phyloP scores from a whole-genome alignment of 2,888 invertebrate genomes.

The Oxytorus armatus region DNA sequence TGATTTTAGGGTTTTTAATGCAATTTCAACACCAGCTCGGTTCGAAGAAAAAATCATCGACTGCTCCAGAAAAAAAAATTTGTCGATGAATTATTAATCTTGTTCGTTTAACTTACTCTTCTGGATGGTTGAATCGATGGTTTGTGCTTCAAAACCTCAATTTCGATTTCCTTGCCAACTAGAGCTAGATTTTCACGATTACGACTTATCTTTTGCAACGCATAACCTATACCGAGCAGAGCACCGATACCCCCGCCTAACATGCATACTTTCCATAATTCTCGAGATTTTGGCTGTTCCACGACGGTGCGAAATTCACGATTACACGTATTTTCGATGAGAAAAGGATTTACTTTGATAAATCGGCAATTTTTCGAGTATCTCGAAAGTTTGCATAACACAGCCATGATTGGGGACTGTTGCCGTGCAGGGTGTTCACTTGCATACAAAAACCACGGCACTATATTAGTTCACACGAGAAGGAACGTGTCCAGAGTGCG shows the following conservation, averaged over 20 bases:
- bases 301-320: conserved; percentile 72
- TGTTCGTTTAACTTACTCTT: conserved; percentile 80
- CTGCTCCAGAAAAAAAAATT: too few relatives aligned
- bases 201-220: conserved; percentile 83
- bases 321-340: conserved; percentile 51
- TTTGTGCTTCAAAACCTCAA: conserved; percentile 83
- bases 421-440: too few relatives aligned
- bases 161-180: conserved; percentile 74
- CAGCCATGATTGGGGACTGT: too few relatives aligned
- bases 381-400: conserved; percentile 73
- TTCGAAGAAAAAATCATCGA: too few relatives aligned
- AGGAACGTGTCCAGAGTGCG: too few relatives aligned
- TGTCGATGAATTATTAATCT: too few relatives aligned
- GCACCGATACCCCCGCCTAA: conserved; percentile 87
- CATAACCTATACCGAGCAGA: conserved; percentile 85
- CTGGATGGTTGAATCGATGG: conserved; percentile 85
- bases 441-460: too few relatives aligned
- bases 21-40: too few relatives aligned
- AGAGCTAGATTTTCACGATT: conserved; percentile 84
- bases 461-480: too few relatives aligned
- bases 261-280: conserved; percentile 86
- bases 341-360: conserved; percentile 60
- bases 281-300: conserved; percentile 70
- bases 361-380: conserved; percentile 68
- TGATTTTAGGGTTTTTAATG: too few relatives aligned